phyloP scores from a whole-genome alignment of 2,888 invertebrate genomes.

The Erebia epiphron region DNA sequence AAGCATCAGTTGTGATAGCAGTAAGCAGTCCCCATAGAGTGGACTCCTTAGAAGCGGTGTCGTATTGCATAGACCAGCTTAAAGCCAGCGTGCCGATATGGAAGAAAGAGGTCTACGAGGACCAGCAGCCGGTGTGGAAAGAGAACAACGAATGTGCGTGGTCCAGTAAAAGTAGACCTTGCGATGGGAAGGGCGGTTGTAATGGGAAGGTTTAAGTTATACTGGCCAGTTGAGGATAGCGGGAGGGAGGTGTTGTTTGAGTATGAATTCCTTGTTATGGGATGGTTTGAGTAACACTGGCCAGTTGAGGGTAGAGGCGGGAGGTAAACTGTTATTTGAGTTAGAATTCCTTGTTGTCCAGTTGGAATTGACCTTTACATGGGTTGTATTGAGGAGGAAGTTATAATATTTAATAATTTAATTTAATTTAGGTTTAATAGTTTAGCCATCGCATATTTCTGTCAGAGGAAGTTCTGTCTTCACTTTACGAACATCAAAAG shows the following conservation, averaged over 20 bases:
- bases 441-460: too few species aligned
- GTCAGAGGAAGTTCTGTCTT: too few species aligned
- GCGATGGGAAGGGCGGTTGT: conserved; percentile 26
- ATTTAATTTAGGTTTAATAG: too few species aligned
- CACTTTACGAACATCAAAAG: too few species aligned
- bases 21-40: conserved; percentile 94
- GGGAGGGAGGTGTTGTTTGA: background rate
- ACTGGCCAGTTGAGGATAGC: background rate
- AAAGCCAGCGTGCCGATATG: conserved; percentile 96
- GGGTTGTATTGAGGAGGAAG: too few species aligned
- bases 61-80: conserved; percentile 91
- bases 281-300: conserved; percentile 19
- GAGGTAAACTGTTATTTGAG: background rate
- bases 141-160: conserved; percentile 93
- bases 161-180: conserved; percentile 68
- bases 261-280: background rate
- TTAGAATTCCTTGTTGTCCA: background rate
- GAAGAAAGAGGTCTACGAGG: conserved; percentile 96
- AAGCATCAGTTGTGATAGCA: conserved; percentile 95
- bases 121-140: conserved; percentile 87
- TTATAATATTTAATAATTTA: too few species aligned
- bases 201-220: conserved; percentile 27
- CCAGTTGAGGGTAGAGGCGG: background rate
- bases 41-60: conserved; percentile 91
- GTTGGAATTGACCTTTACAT: background rate